phyloP scores from a whole-genome alignment of 2,888 invertebrate genomes.

The Nomada fucata region DNA sequence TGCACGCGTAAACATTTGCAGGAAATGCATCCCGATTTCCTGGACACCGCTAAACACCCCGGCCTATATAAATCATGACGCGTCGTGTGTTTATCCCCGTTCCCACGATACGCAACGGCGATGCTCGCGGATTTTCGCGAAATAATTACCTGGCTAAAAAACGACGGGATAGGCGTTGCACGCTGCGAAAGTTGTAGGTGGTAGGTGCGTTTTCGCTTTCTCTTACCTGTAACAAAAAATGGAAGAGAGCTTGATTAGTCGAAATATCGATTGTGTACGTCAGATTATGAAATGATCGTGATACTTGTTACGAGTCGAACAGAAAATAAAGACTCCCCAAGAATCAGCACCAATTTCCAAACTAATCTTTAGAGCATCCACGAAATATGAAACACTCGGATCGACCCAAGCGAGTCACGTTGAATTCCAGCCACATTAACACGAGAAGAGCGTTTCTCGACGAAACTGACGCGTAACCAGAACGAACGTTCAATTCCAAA shows the following conservation, averaged over 20 bases:
- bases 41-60: constrained; percentile 46
- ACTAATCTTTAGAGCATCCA: no score
- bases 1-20: constrained; percentile 63
- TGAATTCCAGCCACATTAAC: neutral
- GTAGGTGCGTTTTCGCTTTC: neutral
- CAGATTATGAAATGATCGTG: neutral
- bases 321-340: no score
- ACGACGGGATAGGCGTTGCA: neutral
- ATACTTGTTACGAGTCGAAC: no score
- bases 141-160: constrained; percentile 44
- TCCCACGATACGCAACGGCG: neutral
- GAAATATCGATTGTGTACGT: no score
- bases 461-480: neutral
- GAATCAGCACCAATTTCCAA: no score
- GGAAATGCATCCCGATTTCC: constrained; percentile 65
- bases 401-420: no score
- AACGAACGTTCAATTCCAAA: neutral
- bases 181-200: neutral
- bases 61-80: constrained; percentile 50
- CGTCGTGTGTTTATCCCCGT: constrained; percentile 27
- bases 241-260: neutral
- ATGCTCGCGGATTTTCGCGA: constrained; percentile 23
- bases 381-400: no score
- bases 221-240: constrained; percentile 53
- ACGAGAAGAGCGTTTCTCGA: no score